Evolutionary conservation across 2,888 invertebrate genomes (phyloP).

Genomic region (Meiosimyza decipiens): DNA sequence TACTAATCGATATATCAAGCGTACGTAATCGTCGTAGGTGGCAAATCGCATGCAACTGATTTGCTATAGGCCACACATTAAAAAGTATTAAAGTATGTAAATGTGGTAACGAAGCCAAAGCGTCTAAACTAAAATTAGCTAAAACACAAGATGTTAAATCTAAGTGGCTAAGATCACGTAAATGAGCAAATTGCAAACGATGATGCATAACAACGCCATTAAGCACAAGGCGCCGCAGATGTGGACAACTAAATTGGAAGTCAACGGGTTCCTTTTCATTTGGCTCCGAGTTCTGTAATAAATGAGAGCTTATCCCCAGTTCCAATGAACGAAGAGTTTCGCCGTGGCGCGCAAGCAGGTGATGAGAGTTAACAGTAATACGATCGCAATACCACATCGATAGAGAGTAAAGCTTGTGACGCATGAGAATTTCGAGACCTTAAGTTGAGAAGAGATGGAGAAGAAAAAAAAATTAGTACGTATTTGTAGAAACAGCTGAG

Average conservation of each 20-base stretch:
- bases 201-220: slow-evolving; percentile 65
- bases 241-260: slow-evolving; percentile 69
- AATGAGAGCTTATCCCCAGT: slow-evolving; percentile 76
- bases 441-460: slow-evolving; percentile 18
- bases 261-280: slow-evolving; percentile 71
- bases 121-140: slow-evolving; percentile 65
- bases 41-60: slow-evolving; percentile 72
- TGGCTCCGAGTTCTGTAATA: slow-evolving; percentile 70
- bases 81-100: slow-evolving; percentile 82
- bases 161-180: slow-evolving; percentile 61
- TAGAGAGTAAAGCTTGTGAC: slow-evolving; percentile 79
- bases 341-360: slow-evolving; percentile 76
- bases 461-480: too few relatives aligned
- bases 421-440: slow-evolving; percentile 74
- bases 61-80: slow-evolving; percentile 76
- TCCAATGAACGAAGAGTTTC: slow-evolving; percentile 77
- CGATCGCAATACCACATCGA: slow-evolving; percentile 80
- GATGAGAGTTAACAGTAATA: slow-evolving; percentile 74
- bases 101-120: slow-evolving; percentile 73
- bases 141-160: slow-evolving; percentile 65
- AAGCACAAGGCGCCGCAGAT: slow-evolving; percentile 63
- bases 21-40: slow-evolving; percentile 73
- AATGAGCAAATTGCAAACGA: slow-evolving; percentile 60
- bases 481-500: too few relatives aligned
- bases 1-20: slow-evolving; percentile 86